Evolutionary conservation across 1,140 invertebrate species (phyloP).

Genomic region (Temnothorax longispinosus): DNA sequence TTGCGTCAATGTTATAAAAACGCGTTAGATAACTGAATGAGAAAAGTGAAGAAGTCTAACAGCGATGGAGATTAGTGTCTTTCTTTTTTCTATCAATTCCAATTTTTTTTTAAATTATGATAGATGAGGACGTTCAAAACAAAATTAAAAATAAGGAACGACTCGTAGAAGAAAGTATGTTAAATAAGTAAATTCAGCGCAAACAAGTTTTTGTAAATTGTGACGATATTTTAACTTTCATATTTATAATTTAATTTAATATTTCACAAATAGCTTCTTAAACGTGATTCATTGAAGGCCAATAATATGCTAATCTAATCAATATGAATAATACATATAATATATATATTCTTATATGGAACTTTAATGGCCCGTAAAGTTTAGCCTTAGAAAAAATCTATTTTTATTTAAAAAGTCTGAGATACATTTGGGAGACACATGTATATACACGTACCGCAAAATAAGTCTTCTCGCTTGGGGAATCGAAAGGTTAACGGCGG

Average conservation of each 20-base stretch:
- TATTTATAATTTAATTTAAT: neutral
- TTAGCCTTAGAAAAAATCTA: neutral
- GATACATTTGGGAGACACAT: neutral
- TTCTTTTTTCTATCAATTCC: neutral
- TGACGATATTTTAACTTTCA: neutral
- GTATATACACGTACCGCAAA: neutral
- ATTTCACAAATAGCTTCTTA: neutral
- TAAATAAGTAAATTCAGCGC: neutral
- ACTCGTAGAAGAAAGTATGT: neutral
- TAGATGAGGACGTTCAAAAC: neutral
- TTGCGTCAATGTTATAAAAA: neutral
- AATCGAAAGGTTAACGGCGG: slow-evolving; percentile 45
- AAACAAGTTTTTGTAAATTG: neutral
- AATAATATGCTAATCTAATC: neutral
- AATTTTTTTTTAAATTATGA: neutral
- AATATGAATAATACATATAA: slow-evolving; percentile 1
- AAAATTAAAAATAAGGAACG: neutral
- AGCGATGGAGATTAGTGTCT: neutral
- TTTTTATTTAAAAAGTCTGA: neutral
- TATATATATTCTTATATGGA: neutral
- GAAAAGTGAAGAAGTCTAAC: neutral
- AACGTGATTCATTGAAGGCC: neutral
- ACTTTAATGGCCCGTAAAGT: neutral
- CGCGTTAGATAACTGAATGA: neutral
- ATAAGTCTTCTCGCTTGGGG: neutral